Evolutionary conservation across 2,113 vertebrate genomes (phyloP), one percentile per base, ranked within the genome.

Genomic region (Epinephelus moara): DNA sequence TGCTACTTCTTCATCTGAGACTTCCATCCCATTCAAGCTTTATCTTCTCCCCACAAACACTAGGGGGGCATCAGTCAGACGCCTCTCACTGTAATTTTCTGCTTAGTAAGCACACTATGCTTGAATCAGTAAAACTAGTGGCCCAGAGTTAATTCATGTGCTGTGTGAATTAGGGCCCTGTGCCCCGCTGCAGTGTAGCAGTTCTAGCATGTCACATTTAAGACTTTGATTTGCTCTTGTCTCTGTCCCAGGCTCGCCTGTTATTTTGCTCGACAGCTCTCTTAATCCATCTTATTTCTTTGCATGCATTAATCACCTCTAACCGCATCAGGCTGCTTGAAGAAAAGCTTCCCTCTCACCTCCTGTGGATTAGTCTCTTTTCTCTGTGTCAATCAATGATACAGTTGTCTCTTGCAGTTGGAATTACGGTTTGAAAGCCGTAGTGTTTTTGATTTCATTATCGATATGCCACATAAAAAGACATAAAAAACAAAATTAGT

Each of bases 81-180:
- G 67, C 8, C 50, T 68, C 72, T 84, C 53, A 69, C 6, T 89
- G 82, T 88, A 84, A 91, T 77, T 80, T 85, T 70, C 78, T 23
- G 83, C 72, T 47, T 67, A 71, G 60, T 72, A 53, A 68, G 68
- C 79, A 78, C 67, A 53, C 67, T 50, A 52, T 63, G 27, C 55
- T 72, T 19, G 50, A 76, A 73, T 73, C 30, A 33, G 74, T 82
- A 55, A 80, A 89, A 88, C 79, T 78, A 73, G 78, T 66, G 52
- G 82, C 69, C 87, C 56, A 63, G 66, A 88, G 81, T 90, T 89
- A 88, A 93, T 92, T 94, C 89, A 89, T 92, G 76, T 80, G 57
- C 84, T 75, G 89, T 91, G 86, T 86, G 90, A 91, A 94, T 92
- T 30, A 77, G 6, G 68, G 75, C 25, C 37, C 71, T 85, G 70